phyloP scores from a whole-genome alignment of 2,113 vertebrate species.

The Pseudorasbora parva region DNA sequence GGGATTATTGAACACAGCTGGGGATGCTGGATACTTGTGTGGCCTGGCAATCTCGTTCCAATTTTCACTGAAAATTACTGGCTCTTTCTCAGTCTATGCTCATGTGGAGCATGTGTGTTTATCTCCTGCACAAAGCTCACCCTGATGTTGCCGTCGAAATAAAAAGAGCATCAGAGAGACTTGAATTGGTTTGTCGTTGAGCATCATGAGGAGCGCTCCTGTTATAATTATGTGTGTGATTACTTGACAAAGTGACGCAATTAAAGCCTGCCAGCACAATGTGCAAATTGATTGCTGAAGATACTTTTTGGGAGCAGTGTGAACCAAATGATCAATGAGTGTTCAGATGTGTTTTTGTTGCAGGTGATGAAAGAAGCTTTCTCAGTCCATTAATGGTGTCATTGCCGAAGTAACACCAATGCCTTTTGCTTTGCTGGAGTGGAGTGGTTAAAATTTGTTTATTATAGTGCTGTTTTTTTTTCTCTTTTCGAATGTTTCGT shows the following conservation, averaged over 20 bases:
- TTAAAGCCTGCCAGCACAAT: constrained; percentile 44
- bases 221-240: constrained; percentile 46
- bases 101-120: constrained; percentile 12
- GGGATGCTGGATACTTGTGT: not conserved
- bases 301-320: constrained; percentile 20
- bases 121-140: constrained; percentile 8
- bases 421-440: constrained; percentile 4
- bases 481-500: not conserved
- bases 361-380: constrained; percentile 32
- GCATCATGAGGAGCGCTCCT: constrained; percentile 5
- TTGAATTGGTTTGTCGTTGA: constrained; percentile 21
- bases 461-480: constrained; percentile 31
- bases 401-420: not conserved
- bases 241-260: constrained; percentile 44
- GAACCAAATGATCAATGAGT: constrained; percentile 31
- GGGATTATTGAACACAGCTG: constrained; percentile 32
- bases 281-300: constrained; percentile 31
- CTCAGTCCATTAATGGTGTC: not conserved
- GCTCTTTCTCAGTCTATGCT: not conserved
- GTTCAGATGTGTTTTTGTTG: not conserved
- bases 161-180: constrained; percentile 11
- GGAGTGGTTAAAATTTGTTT: constrained; percentile 32
- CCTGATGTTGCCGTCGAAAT: constrained; percentile 9
- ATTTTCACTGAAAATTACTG: constrained; percentile 32
- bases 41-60: constrained; percentile 16